Conservation (phyloP, 1,140 invertebrate genomes). For the Papilio machaon region DNA sequence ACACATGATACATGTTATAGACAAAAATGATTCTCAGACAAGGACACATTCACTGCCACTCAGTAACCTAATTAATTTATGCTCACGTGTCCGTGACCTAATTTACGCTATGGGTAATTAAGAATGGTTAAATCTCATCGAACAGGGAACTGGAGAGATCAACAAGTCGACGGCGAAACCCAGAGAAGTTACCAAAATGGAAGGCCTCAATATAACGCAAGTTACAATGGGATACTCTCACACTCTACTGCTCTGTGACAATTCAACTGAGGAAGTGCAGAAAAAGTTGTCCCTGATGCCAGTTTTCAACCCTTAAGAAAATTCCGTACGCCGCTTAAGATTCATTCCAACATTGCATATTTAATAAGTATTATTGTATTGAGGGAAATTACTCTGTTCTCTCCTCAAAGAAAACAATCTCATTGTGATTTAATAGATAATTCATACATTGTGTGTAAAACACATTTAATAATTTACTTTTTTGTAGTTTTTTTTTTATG, state of each 20-base stretch:
- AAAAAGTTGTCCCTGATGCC: constrained; percentile 79
- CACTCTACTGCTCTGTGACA: constrained; percentile 85
- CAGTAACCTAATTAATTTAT: no score
- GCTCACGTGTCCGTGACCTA: not conserved
- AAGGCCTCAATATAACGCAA: constrained; percentile 90
- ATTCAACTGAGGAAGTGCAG: constrained; percentile 79
- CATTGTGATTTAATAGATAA: not conserved
- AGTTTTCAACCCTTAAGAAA: constrained; percentile 68
- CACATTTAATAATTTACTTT: not conserved
- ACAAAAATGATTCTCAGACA: no score
- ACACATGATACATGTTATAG: no score
- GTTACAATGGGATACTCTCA: constrained; percentile 93
- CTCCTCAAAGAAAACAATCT: not conserved
- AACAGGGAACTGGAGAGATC: constrained; percentile 92
- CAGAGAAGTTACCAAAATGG: constrained; percentile 93
- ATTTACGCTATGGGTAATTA: not conserved
- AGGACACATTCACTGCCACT: no score
- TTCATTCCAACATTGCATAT: constrained; percentile 2
- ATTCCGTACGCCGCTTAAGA: not conserved
- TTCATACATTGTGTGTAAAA: constrained; percentile 5
- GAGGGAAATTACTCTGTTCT: not conserved
- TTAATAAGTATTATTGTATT: constrained; percentile 2
- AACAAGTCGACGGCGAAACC: constrained; percentile 93
- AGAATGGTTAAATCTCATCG: not conserved
- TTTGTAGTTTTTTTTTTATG: not conserved